A percentile compares a stretch with the other conserved stretches of the same genome.
These are phyloP conservation scores for Aselliscus stoliczkanus DNA, from an alignment of 2,797 vertebrate species.

Conservation along the genomic window DNA sequence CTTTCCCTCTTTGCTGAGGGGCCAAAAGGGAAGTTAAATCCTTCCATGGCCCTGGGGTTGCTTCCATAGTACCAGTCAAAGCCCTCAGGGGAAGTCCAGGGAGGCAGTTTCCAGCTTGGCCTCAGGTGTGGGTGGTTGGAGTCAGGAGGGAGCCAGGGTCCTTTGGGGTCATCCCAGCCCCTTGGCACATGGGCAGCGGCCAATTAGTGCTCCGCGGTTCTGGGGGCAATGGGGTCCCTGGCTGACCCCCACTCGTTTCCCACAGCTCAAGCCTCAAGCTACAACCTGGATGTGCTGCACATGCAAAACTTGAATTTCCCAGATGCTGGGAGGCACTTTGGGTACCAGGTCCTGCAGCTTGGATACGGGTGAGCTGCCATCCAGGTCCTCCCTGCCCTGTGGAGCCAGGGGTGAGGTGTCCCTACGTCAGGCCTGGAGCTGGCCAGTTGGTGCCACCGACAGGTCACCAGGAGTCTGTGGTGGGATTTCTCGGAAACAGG, in stretches of 20 bases:
- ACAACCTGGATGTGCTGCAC: slow-evolving; percentile 62
- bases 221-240: neutral
- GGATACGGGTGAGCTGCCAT: slow-evolving; percentile 45
- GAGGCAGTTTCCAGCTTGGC: neutral
- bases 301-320: slow-evolving; percentile 33
- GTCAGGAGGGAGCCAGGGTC: neutral
- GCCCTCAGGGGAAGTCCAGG: neutral
- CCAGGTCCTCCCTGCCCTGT: neutral
- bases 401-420: rapidly evolving
- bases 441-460: neutral
- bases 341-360: slow-evolving; percentile 70
- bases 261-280: slow-evolving; percentile 19
- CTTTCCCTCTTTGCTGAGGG: neutral
- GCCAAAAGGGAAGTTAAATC: neutral
- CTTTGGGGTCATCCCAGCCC: too few relatives aligned
- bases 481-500: neutral
- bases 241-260: neutral
- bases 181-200: neutral
- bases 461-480: neutral
- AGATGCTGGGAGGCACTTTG: slow-evolving; percentile 63
- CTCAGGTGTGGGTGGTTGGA: neutral
- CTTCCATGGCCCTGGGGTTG: neutral
- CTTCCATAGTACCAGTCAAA: neutral
- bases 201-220: rapidly evolving
- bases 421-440: too few relatives aligned